Conservation (phyloP, 2,888 invertebrate genomes). For the Cantharis flavilabris region DNA sequence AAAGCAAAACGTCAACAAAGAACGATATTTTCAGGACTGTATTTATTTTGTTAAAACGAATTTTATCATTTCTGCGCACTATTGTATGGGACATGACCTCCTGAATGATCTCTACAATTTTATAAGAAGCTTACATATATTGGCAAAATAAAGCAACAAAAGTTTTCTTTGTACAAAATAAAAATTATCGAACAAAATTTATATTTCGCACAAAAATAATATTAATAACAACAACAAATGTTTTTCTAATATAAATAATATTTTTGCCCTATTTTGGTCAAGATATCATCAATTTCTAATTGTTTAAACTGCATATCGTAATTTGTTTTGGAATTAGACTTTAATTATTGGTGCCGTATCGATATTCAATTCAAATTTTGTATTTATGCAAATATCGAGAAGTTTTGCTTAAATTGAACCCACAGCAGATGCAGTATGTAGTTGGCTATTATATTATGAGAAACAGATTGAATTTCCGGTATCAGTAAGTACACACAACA, state of each 20-base stretch:
- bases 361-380: background rate
- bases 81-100: too few species aligned
- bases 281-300: too few species aligned
- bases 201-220: background rate
- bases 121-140: background rate
- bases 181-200: background rate
- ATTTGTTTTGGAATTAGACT: background rate
- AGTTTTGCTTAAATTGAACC: background rate
- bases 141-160: background rate
- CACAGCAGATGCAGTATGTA: conserved; percentile 20
- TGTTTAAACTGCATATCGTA: too few species aligned
- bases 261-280: too few species aligned
- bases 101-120: too few species aligned
- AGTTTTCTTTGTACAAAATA: background rate
- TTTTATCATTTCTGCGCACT: too few species aligned
- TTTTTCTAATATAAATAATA: too few species aligned
- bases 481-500: conserved; percentile 33
- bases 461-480: conserved; percentile 53
- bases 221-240: background rate
- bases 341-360: background rate
- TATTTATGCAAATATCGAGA: background rate
- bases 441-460: conserved; percentile 42
- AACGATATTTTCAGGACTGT: too few species aligned
- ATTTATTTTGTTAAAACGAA: too few species aligned
- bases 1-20: too few species aligned